A percentile compares a stretch with the other conserved stretches of the same genome.
Conservation (phyloP, 2,797 vertebrate species). For the Monodelphis domestica region DNA sequence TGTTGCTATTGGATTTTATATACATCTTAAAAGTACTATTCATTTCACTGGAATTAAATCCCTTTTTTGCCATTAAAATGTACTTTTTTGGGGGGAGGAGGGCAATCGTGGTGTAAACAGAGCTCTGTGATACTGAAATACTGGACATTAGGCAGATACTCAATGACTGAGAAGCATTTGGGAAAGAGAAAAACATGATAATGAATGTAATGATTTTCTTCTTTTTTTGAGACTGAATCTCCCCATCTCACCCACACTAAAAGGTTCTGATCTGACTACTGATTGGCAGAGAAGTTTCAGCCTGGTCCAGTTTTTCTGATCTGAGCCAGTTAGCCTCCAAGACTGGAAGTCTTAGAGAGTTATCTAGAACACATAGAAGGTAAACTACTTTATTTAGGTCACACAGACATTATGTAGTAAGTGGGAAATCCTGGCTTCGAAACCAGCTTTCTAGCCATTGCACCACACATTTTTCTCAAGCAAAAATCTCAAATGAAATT, state of each 20-base stretch:
- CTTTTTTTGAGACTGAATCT: not conserved
- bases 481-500: slow-evolving; percentile 28
- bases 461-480: not conserved
- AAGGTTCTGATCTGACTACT: not conserved
- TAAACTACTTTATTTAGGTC: not conserved
- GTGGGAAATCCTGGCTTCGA: not conserved
- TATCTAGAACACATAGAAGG: not conserved
- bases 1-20: not conserved
- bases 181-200: not conserved
- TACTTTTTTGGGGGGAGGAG: not conserved
- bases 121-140: not conserved
- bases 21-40: not conserved
- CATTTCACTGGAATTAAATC: not conserved
- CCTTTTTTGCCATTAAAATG: not conserved
- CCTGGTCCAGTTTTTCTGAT: not conserved
- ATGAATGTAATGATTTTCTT: not conserved
- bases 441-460: not conserved
- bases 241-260: not conserved
- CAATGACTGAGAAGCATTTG: not conserved
- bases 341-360: too few relatives aligned
- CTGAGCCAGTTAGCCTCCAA: too few relatives aligned
- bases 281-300: not conserved
- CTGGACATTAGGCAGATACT: not conserved
- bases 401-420: not conserved
- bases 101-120: not conserved